Conservation (phyloP, 2,797 vertebrate genomes). For the Lindbergichthys nudifrons region DNA sequence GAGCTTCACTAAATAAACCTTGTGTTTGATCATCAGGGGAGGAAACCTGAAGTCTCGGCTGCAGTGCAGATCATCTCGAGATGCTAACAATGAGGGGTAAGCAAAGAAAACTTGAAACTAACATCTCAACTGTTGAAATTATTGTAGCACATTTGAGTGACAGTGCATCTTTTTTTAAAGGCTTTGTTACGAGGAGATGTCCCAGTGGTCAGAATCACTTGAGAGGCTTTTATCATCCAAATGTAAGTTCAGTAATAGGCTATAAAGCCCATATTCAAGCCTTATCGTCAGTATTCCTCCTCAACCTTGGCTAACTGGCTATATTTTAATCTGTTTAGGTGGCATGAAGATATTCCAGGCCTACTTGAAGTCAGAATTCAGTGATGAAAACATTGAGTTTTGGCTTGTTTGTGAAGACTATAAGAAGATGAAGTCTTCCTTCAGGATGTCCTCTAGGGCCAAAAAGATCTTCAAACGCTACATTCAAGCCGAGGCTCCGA, state of each 20-base stretch:
- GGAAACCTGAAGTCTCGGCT: constrained; percentile 63
- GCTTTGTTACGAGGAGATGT: constrained; percentile 84
- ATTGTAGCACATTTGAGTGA: constrained; percentile 24
- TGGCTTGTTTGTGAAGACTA: constrained; percentile 90
- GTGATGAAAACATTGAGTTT: constrained; percentile 92
- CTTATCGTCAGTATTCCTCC: neutral
- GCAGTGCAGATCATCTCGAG: constrained; percentile 50
- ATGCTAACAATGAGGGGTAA: constrained; percentile 60
- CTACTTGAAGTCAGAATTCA: constrained; percentile 91
- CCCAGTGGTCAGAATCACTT: constrained; percentile 89
- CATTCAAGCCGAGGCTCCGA: constrained; percentile 87
- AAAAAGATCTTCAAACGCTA: constrained; percentile 90
- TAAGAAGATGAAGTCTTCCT: constrained; percentile 85
- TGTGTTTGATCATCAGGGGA: constrained; percentile 45
- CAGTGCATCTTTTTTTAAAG: constrained; percentile 69
- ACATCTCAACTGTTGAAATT: neutral
- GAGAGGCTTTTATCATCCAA: constrained; percentile 88
- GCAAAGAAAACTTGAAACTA: constrained; percentile 22
- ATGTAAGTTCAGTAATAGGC: constrained; percentile 78
- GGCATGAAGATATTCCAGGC: constrained; percentile 86
- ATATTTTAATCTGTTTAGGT: constrained; percentile 69
- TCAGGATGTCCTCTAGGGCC: constrained; percentile 82
- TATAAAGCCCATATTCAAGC: neutral
- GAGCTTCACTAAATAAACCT: constrained; percentile 28
- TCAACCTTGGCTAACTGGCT: constrained; percentile 1